phyloP scores from a whole-genome alignment of 2,888 invertebrate species.

The Acrobasis suavella region DNA sequence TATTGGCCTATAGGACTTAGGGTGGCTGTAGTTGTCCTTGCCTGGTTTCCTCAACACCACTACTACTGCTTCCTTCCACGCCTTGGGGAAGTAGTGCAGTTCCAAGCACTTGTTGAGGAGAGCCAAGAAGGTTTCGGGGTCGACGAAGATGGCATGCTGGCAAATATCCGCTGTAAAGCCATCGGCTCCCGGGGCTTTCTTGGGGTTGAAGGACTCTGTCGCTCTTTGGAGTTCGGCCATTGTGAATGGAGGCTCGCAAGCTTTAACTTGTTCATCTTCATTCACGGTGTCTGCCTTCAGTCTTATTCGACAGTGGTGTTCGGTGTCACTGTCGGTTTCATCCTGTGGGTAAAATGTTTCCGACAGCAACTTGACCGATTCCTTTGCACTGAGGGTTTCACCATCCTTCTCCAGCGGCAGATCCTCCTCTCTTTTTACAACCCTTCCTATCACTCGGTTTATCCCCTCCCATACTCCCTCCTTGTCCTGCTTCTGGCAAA shows the following conservation, averaged over 20 bases:
- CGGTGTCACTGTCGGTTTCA: background rate
- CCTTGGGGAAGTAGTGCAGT: background rate
- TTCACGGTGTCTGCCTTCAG: background rate
- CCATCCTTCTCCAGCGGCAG: conserved; percentile 15
- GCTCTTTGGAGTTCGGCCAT: background rate
- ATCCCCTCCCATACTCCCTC: conserved; percentile 18
- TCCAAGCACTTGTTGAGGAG: background rate
- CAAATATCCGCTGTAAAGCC: conserved; percentile 2
- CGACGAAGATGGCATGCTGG: background rate
- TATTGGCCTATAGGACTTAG: background rate
- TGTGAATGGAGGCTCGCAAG: background rate
- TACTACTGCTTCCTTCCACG: background rate
- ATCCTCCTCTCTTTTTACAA: conserved; percentile 23
- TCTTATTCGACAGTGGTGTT: background rate
- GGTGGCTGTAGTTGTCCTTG: background rate
- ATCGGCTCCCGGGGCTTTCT: conserved; percentile 10
- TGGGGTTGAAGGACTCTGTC: background rate
- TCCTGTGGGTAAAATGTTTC: conserved; percentile 22
- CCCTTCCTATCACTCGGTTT: conserved; percentile 24
- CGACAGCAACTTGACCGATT: conserved; percentile 20
- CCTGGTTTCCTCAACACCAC: conserved; percentile 7
- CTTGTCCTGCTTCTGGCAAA: conserved; percentile 14
- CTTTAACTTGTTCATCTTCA: too few species aligned
- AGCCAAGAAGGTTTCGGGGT: background rate
- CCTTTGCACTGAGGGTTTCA: background rate